Evolutionary conservation across 2,797 vertebrate species (phyloP).

Genomic region (Geotrypetes seraphini): DNA sequence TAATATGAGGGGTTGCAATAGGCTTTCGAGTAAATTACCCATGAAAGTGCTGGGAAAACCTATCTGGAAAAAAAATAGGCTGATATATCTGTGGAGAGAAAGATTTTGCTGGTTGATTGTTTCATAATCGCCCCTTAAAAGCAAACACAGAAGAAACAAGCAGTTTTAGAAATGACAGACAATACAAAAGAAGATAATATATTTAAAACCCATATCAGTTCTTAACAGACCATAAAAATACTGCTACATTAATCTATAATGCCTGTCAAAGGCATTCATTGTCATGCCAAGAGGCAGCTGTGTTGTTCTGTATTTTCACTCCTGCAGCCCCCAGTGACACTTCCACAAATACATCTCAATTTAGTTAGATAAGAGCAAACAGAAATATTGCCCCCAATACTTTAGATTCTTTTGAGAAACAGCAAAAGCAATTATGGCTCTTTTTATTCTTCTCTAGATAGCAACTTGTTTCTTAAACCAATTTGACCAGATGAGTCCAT

Average conservation of each 20-base stretch:
- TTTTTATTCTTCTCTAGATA: no score
- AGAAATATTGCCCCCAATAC: conserved; percentile 49
- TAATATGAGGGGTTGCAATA: conserved; percentile 3
- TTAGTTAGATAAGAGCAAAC: conserved; percentile 47
- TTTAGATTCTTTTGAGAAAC: no score
- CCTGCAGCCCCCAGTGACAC: conserved; percentile 42
- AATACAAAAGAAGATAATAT: conserved; percentile 57
- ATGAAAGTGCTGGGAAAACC: conserved; percentile 34
- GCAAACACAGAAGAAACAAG: conserved; percentile 46
- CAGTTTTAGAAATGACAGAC: conserved; percentile 54
- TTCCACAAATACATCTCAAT: conserved; percentile 53
- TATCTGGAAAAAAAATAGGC: conserved; percentile 2
- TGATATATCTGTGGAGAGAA: conserved; percentile 12
- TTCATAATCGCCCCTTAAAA: conserved; percentile 45
- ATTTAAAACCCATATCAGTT: conserved; percentile 62
- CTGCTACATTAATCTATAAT: conserved; percentile 51
- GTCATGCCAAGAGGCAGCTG: conserved; percentile 44
- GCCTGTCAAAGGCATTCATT: conserved; percentile 51
- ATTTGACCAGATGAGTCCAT: no score
- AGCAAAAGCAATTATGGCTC: no score
- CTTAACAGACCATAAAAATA: conserved; percentile 62
- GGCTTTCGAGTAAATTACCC: conserved; percentile 39
- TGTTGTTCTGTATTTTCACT: conserved; percentile 47
- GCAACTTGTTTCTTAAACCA: no score
- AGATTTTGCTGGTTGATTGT: conserved; percentile 24